A percentile compares a stretch with the other conserved stretches of the same genome.
phyloP scores from a whole-genome alignment of 2,888 invertebrate species.

The Pyrochroa serraticornis region DNA sequence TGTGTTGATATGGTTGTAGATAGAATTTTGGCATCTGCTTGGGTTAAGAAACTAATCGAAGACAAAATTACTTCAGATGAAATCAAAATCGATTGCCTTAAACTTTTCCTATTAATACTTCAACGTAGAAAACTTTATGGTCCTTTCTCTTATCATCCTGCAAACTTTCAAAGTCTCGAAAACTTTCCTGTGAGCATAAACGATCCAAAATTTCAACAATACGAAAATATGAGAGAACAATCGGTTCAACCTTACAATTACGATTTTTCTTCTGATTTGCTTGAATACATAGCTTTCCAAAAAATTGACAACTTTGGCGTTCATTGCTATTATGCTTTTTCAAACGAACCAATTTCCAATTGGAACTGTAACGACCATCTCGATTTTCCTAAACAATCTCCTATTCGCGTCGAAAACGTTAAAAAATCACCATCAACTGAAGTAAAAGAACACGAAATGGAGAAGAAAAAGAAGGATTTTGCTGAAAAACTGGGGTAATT shows the following conservation, averaged over 20 bases:
- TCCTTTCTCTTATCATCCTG: conserved; percentile 55
- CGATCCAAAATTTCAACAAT: conserved; percentile 38
- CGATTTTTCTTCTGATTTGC: conserved; percentile 55
- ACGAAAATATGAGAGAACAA: conserved; percentile 44
- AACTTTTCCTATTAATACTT: conserved; percentile 57
- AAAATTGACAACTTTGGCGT: conserved; percentile 60
- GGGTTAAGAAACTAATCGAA: conserved; percentile 56
- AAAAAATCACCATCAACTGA: background rate
- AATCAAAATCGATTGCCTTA: conserved; percentile 54
- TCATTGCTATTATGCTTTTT: conserved; percentile 60
- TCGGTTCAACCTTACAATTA: conserved; percentile 47
- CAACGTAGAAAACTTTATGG: conserved; percentile 55
- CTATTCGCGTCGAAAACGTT: too few species aligned
- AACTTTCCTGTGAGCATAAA: conserved; percentile 48
- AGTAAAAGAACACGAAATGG: background rate
- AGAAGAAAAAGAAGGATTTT: conserved; percentile 1
- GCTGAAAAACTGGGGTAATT: background rate
- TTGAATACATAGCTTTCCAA: conserved; percentile 58
- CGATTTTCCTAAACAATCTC: too few species aligned
- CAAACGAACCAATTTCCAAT: conserved; percentile 55
- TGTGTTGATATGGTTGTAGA: too few species aligned
- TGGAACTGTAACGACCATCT: conserved; percentile 43
- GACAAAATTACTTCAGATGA: conserved; percentile 43
- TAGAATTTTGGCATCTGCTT: conserved; percentile 50
- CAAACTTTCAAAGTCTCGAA: conserved; percentile 44